These are phyloP conservation scores for Cricetomys ansorgei DNA, from an alignment of 2,113 vertebrate genomes.

Conservation along the genomic window DNA sequence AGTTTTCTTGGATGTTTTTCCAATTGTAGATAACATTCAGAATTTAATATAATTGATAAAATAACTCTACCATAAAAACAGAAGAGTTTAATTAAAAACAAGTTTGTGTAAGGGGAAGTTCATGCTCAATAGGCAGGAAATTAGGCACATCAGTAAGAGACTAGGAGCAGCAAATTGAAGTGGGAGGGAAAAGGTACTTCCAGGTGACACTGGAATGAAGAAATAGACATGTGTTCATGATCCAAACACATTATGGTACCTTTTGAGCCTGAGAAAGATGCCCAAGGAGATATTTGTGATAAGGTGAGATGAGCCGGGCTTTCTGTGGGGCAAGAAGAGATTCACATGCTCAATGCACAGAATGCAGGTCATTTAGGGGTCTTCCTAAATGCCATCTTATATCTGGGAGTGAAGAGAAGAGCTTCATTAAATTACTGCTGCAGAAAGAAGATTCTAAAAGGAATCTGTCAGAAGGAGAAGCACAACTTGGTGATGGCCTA, in stretches of 20 bases:
- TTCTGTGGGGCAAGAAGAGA: not conserved
- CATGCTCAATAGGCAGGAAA: slow-evolving; percentile 59
- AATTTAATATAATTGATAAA: slow-evolving; percentile 73
- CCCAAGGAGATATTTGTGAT: not conserved
- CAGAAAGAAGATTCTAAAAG: not conserved
- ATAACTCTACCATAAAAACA: slow-evolving; percentile 70
- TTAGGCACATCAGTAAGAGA: slow-evolving; percentile 32
- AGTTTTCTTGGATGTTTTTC: slow-evolving; percentile 54
- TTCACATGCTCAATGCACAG: not conserved
- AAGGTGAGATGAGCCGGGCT: not conserved
- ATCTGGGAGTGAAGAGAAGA: not conserved
- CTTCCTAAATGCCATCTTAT: not conserved
- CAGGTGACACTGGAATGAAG: not conserved
- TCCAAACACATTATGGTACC: not conserved
- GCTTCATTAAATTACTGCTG: not conserved
- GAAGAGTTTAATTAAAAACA: slow-evolving; percentile 71
- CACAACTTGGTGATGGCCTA: not conserved
- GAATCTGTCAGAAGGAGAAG: rapidly evolving
- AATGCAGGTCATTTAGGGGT: not conserved
- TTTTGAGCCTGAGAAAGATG: not conserved
- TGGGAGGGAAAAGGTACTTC: not conserved
- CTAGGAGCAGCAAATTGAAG: slow-evolving; percentile 32
- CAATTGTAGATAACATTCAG: slow-evolving; percentile 20
- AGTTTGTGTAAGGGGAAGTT: slow-evolving; percentile 56
- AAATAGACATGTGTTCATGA: not conserved